A percentile compares a stretch with the other conserved stretches of the same genome.
phyloP scores from a whole-genome alignment of 2,888 invertebrate species.

The Melinaea menophilus region DNA sequence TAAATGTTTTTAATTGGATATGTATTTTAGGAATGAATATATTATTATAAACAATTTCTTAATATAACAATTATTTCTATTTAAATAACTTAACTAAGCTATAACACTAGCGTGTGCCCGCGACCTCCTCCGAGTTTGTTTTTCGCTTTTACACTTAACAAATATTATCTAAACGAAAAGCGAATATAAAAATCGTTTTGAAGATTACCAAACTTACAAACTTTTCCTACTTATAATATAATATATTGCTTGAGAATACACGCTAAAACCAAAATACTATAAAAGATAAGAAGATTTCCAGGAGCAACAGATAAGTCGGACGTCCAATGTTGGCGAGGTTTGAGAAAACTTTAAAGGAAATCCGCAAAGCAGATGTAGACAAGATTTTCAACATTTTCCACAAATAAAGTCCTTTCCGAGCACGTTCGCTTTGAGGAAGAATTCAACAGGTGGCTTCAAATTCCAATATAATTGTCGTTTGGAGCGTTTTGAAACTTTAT shows the following conservation, averaged over 20 bases:
- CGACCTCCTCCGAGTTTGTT: no score
- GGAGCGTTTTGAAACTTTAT: conserved; percentile 40
- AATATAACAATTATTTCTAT: no score
- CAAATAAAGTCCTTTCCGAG: conserved; percentile 69
- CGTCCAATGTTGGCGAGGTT: conserved; percentile 30
- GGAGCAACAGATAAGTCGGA: conserved; percentile 8
- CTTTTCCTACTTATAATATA: neutral
- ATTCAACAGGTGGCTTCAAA: conserved; percentile 71
- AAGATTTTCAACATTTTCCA: conserved; percentile 57
- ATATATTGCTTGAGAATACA: conserved; percentile 65
- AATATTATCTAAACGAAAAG: no score
- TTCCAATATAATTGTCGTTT: conserved; percentile 67
- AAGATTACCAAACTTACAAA: no score
- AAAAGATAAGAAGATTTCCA: conserved; percentile 11
- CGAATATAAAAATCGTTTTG: no score
- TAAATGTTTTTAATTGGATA: no score
- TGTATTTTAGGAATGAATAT: no score
- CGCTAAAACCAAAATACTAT: conserved; percentile 32
- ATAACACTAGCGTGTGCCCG: no score
- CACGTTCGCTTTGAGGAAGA: conserved; percentile 44
- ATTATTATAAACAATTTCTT: no score
- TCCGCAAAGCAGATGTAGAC: conserved; percentile 62
- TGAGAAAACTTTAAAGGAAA: conserved; percentile 60
- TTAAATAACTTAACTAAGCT: no score
- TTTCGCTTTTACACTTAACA: no score